Evolutionary conservation across 2,888 invertebrate species (phyloP).

Genomic region (Pterostichus niger): DNA sequence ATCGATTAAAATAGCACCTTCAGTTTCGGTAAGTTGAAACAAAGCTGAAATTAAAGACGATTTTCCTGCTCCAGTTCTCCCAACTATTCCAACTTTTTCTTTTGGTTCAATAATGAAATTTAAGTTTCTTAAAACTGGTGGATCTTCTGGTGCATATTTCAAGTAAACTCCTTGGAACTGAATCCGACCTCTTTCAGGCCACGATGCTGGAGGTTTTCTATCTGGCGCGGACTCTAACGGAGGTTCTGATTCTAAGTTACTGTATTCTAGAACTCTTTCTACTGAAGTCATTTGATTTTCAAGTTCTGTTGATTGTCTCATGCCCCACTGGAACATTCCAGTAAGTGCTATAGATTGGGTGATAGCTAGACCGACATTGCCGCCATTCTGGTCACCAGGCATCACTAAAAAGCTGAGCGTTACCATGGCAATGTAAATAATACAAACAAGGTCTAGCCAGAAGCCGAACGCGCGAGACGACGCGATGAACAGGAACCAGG

Average conservation of each 20-base stretch:
- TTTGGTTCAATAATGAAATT: conserved; percentile 83
- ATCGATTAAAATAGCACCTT: conserved; percentile 91
- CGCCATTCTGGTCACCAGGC: conserved; percentile 72
- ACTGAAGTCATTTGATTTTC: conserved; percentile 93
- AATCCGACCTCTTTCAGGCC: conserved; percentile 86
- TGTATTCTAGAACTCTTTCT: conserved; percentile 81
- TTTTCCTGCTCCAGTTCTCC: conserved; percentile 91
- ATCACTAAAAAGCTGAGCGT: conserved; percentile 83
- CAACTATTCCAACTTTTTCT: conserved; percentile 88
- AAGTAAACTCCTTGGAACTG: conserved; percentile 84
- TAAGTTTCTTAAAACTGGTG: conserved; percentile 86
- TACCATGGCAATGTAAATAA: conserved; percentile 82
- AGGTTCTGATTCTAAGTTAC: conserved; percentile 84
- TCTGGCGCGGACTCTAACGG: conserved; percentile 81
- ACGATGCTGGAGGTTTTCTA: conserved; percentile 83
- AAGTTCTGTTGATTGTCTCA: conserved; percentile 79
- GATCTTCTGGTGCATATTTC: conserved; percentile 84
- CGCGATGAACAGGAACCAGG: conserved; percentile 85
- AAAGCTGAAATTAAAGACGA: conserved; percentile 87
- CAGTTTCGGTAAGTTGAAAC: conserved; percentile 88
- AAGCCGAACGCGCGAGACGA: conserved; percentile 86
- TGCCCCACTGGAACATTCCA: conserved; percentile 91
- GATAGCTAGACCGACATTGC: conserved; percentile 75
- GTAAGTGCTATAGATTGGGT: conserved; percentile 75
- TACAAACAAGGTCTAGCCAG: conserved; percentile 84